Percentiles rank a stretch among this genome's conserved stretches.
phyloP scores from a whole-genome alignment of 1,140 invertebrate species.

The Teleopsis dalmanni region DNA sequence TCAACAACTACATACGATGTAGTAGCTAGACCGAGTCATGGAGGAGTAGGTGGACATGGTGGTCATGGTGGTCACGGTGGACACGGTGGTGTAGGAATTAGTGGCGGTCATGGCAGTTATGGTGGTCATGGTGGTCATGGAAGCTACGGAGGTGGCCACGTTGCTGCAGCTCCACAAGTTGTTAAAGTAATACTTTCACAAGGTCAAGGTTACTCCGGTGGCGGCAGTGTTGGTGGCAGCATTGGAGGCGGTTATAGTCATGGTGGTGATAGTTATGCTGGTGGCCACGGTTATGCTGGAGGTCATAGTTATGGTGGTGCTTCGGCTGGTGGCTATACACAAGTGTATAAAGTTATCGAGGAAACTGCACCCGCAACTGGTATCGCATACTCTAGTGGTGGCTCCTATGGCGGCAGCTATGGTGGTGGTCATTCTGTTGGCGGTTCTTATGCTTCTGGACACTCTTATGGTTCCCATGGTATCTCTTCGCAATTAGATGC shows the following conservation, averaged over 20 bases:
- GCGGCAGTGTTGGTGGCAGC: conserved; percentile 7
- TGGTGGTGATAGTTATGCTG: conserved; percentile 9
- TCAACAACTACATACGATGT: neutral
- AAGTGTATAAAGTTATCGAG: conserved; percentile 33
- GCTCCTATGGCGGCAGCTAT: conserved; percentile 18
- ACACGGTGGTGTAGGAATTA: neutral
- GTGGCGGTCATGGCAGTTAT: conserved; percentile 9
- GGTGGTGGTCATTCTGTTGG: conserved; percentile 11
- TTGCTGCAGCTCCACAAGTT: conserved; percentile 1
- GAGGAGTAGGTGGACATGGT: conserved; percentile 17
- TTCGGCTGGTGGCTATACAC: conserved; percentile 13
- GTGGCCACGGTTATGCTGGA: conserved; percentile 14
- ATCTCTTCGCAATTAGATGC: conserved; percentile 22
- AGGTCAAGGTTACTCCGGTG: neutral
- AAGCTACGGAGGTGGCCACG: conserved; percentile 16
- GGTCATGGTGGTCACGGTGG: conserved; percentile 11
- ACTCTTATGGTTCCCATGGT: conserved; percentile 27
- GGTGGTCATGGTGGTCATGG: conserved; percentile 9
- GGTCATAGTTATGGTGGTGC: conserved; percentile 9
- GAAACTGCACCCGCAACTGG: too few relatives aligned
- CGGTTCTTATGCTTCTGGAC: conserved; percentile 19
- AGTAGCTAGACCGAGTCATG: conserved; percentile 1
- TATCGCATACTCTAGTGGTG: neutral
- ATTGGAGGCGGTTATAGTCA: conserved; percentile 18
- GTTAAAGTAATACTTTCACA: too few relatives aligned